Evolutionary conservation across 2,113 vertebrate genomes (phyloP), one percentile per base, ranked within the genome.

Genomic region (Cervus canadensis): DNA sequence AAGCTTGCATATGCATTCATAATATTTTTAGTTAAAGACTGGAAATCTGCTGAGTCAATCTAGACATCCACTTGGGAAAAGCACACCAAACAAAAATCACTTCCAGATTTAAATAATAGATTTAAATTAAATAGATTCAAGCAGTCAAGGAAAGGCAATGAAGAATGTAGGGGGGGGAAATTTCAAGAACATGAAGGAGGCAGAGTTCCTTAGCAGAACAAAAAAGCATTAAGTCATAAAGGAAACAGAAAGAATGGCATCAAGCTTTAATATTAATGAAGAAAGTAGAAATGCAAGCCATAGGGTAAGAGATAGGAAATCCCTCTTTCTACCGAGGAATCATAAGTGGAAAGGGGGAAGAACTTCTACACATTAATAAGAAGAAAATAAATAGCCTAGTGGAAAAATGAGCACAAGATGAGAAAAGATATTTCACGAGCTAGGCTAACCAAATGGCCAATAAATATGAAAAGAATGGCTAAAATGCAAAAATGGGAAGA

Each of bases 391-490:
- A 33, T 1, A 30, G 13, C 33, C 43, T 33, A 5, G 30, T 21
- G 36, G 54, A 16, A 76, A 76, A 26, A 7, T 43, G 12, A 76
- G 21, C n/a, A 79, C 12, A 60, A 57, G 28, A 19, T 6, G 2
- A 8, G 26, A 85, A 40, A 28, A 56, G 64, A 6, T 33, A 0
- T 3, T 57, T 83, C 48, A 13, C 4, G 21, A 33, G 28, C 1
- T 5, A 50, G 19, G 16, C 10, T 3, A 0, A 4, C 13, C 50
- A 12, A 12, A 11, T 0, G 19, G 17, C 79, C 50, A 13, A 6
- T 2, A 7, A 30, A 23, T 21, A 3, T 1, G 48, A 30, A 13
- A 26, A 40, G 33, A 43, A 7, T 0, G 43, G 50, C 12, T 45
- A 21, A 56, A 45, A 28, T 23, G 48, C n/a, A 60, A 52, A 17